phyloP scores from a whole-genome alignment of 1,140 invertebrate species.

The Sipha flava region DNA sequence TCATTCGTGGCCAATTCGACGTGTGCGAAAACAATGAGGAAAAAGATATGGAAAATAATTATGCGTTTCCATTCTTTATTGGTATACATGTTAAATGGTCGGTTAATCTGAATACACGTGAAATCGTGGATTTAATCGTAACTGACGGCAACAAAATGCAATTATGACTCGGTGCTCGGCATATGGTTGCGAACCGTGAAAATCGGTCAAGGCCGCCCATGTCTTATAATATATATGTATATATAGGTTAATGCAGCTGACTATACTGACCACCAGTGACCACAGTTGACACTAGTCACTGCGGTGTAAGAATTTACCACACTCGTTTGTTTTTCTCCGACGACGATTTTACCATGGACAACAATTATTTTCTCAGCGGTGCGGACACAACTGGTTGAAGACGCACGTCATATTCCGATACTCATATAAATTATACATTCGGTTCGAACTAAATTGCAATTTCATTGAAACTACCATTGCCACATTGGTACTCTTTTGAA shows the following conservation, averaged over 20 bases:
- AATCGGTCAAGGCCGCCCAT: slow-evolving; percentile 2
- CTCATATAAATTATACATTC: too few relatives aligned
- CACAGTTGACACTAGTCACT: too few relatives aligned
- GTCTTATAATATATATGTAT: neutral
- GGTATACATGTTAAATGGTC: neutral
- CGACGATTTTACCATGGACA: too few relatives aligned
- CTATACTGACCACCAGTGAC: neutral
- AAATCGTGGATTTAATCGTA: neutral
- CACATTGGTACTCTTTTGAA: too few relatives aligned
- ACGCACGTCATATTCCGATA: too few relatives aligned
- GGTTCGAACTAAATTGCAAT: too few relatives aligned
- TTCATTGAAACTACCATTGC: too few relatives aligned
- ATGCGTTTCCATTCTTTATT: neutral
- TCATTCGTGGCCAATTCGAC: neutral
- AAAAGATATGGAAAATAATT: neutral
- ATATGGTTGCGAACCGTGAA: neutral
- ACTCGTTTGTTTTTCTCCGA: neutral
- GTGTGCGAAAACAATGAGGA: neutral
- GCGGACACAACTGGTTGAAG: too few relatives aligned
- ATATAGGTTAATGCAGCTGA: too few relatives aligned
- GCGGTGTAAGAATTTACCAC: neutral
- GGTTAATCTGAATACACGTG: neutral
- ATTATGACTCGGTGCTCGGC: neutral
- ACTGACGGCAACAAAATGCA: neutral
- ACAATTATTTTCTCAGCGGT: too few relatives aligned